Conservation (phyloP, 2,797 vertebrate genomes). For the Myripristis murdjan region DNA sequence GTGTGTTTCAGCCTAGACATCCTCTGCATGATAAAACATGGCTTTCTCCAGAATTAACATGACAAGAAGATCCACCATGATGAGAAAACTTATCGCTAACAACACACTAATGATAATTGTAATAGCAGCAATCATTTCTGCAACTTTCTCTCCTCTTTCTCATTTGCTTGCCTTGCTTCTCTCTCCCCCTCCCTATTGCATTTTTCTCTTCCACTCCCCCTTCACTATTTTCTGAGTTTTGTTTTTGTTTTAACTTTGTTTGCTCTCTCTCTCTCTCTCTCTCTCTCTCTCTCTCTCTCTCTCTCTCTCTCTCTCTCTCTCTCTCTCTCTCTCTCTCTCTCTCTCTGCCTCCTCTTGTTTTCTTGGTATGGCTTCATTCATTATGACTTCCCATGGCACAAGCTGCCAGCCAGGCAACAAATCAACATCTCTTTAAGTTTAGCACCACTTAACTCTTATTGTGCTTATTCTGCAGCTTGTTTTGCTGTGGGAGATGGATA, state of each 20-base stretch:
- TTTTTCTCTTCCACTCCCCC: conserved; percentile 37
- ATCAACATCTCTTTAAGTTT: conserved; percentile 84
- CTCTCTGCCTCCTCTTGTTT: conserved; percentile 41
- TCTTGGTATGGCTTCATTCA: conserved; percentile 70
- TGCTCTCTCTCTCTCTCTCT: no score
- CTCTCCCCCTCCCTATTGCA: conserved; percentile 45
- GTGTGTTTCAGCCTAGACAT: conserved; percentile 39
- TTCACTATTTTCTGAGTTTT: conserved; percentile 46
- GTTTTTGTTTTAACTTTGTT: no score
- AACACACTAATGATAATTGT: conserved; percentile 86
- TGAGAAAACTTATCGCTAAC: conserved; percentile 78
- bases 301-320: conserved; percentile 41
- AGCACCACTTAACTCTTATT: conserved; percentile 80
- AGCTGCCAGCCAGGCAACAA: conserved; percentile 78
- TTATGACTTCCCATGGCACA: conserved; percentile 77
- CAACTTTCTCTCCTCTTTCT: conserved; percentile 60
- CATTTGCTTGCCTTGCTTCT: conserved; percentile 78
- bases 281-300: conserved; percentile 37
- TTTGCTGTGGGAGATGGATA: conserved; percentile 77
- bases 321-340: conserved; percentile 32
- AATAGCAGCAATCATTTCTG: conserved; percentile 81
- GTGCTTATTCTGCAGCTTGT: conserved; percentile 82
- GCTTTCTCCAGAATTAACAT: conserved; percentile 79
- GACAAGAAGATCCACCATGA: conserved; percentile 77
- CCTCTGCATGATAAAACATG: conserved; percentile 69